Evolutionary conservation across 2,113 vertebrate species (phyloP).

Genomic region (Otus sunia): DNA sequence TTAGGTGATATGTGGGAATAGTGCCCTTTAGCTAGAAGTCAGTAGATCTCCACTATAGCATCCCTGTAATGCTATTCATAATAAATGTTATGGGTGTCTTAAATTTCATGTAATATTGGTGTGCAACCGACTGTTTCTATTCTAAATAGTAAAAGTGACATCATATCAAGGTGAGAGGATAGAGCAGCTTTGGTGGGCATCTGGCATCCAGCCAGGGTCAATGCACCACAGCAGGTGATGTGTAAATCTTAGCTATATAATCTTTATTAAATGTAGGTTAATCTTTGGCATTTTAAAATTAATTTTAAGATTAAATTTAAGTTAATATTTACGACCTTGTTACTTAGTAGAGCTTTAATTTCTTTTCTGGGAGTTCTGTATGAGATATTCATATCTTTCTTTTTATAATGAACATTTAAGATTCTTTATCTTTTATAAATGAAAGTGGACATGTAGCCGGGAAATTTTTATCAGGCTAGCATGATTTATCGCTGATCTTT

Average conservation of each 20-base stretch:
- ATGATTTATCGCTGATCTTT: neutral
- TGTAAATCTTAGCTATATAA: neutral
- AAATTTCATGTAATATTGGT: neutral
- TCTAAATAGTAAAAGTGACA: neutral
- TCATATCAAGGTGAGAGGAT: neutral
- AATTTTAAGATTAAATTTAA: conserved; percentile 15
- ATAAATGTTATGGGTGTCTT: neutral
- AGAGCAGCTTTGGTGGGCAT: neutral
- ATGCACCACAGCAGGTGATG: neutral
- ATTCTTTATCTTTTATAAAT: conserved; percentile 13
- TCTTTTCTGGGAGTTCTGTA: neutral
- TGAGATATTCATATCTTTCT: neutral
- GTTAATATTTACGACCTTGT: conserved; percentile 1
- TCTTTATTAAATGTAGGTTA: neutral
- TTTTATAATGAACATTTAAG: conserved; percentile 17
- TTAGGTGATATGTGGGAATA: neutral
- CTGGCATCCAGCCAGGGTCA: neutral
- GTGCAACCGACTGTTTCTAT: neutral
- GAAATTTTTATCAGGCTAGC: neutral
- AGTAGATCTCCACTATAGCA: neutral
- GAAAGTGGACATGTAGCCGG: neutral
- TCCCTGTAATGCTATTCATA: neutral
- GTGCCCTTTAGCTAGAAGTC: neutral
- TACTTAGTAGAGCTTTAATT: neutral
- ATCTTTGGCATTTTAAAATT: neutral